Percentiles rank a stretch among this genome's conserved stretches.
Conservation (phyloP, 2,797 vertebrate genomes). For the Sternarchorhynchus goeldii region DNA sequence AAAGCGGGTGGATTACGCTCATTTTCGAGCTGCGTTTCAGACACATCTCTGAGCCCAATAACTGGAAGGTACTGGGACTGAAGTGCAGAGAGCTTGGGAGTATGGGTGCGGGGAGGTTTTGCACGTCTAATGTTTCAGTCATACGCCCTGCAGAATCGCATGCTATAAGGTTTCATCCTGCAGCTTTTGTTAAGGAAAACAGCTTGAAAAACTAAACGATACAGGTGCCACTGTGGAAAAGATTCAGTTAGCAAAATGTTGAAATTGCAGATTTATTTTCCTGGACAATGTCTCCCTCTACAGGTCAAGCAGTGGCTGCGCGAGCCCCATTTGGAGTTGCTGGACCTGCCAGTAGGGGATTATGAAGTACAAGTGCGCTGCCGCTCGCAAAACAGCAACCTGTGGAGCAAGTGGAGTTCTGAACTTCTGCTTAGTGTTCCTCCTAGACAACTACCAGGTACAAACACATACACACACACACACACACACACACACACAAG, state of each 20-base stretch:
- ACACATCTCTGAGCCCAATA: conserved; percentile 54
- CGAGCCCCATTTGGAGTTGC: conserved; percentile 69
- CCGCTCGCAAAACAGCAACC: conserved; percentile 68
- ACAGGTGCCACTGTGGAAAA: too few relatives aligned
- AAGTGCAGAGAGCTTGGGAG: background rate
- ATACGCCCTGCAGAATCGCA: background rate
- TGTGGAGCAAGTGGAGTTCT: conserved; percentile 78
- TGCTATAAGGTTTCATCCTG: too few relatives aligned
- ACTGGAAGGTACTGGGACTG: conserved; percentile 73
- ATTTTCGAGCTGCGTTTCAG: conserved; percentile 76
- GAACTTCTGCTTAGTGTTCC: conserved; percentile 64
- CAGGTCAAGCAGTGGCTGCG: conserved; percentile 70
- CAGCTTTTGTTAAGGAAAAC: too few relatives aligned
- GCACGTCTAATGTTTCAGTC: background rate
- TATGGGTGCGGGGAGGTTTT: background rate
- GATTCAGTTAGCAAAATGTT: background rate
- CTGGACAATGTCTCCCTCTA: background rate
- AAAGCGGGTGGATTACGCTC: conserved; percentile 78
- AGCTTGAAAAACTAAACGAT: too few relatives aligned
- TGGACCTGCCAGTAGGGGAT: conserved; percentile 67
- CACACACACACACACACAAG: background rate
- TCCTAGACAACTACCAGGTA: conserved; percentile 30
- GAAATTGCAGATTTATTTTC: background rate
- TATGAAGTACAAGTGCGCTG: conserved; percentile 74
- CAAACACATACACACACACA: conserved; percentile 10